These are phyloP conservation scores for Eilema sororculum DNA, from an alignment of 2,888 invertebrate species.

Conservation along the genomic window DNA sequence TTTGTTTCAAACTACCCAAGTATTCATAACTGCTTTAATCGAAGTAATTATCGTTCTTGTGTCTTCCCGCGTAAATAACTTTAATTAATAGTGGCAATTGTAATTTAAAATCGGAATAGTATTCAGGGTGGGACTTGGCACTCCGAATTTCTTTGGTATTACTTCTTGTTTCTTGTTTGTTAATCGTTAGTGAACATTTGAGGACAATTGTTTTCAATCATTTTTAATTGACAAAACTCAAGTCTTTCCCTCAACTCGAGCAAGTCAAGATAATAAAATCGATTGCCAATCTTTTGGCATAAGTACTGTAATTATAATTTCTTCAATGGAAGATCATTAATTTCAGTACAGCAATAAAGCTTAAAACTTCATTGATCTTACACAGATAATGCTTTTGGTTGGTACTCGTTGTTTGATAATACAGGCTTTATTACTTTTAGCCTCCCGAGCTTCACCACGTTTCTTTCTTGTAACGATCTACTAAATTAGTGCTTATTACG, in stretches of 20 bases:
- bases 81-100: slow-evolving; percentile 7
- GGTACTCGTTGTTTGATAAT: background rate
- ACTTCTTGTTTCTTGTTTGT: background rate
- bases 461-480: slow-evolving; percentile 21
- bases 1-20: slow-evolving; percentile 73
- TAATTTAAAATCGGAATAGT: background rate
- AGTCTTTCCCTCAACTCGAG: background rate
- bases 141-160: background rate
- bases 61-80: slow-evolving; percentile 51
- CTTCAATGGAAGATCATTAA: background rate
- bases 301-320: too few relatives aligned
- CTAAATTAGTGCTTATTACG: slow-evolving; percentile 4
- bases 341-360: background rate
- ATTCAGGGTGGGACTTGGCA: background rate
- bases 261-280: too few relatives aligned
- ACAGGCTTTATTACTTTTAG: background rate
- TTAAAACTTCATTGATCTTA: background rate
- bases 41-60: slow-evolving; percentile 59
- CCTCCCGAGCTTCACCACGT: slow-evolving; percentile 27
- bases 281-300: too few relatives aligned
- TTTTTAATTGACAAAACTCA: background rate
- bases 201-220: background rate
- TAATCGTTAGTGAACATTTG: too few relatives aligned
- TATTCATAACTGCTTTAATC: slow-evolving; percentile 69
- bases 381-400: background rate